Evolutionary conservation across 2,113 vertebrate species (phyloP).

Genomic region (Noctilio leporinus): DNA sequence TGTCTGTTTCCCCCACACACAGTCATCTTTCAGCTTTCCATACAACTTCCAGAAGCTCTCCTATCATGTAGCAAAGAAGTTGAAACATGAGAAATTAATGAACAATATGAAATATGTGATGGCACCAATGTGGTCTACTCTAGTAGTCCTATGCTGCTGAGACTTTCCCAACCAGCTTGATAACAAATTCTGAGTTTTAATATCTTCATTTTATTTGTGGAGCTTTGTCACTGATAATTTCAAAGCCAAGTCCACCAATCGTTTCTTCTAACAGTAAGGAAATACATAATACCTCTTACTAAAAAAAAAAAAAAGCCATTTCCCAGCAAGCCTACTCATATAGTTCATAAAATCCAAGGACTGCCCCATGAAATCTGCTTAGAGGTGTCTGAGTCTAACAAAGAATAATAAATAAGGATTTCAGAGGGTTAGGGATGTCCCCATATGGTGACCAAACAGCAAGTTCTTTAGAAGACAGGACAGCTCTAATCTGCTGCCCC

Average conservation of each 20-base stretch:
- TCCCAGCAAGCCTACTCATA: background rate
- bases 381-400: background rate
- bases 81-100: background rate
- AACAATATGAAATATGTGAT: background rate
- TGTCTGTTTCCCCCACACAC: background rate
- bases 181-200: background rate
- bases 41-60: background rate
- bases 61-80: background rate
- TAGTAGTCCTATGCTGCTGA: background rate
- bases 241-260: background rate
- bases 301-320: too few species aligned
- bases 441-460: background rate
- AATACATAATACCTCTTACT: background rate
- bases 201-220: background rate
- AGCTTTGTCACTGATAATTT: background rate
- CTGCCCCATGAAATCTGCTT: background rate
- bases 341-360: background rate
- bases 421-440: background rate
- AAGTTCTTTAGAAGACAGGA: background rate
- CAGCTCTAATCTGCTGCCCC: background rate
- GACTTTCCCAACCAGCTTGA: background rate
- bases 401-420: background rate
- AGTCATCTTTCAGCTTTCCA: background rate
- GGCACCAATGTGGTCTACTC: background rate
- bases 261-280: background rate